Percentiles rank a stretch among this genome's conserved stretches.
These are phyloP conservation scores for Sebastes oblongus DNA, from an alignment of 2,797 vertebrate species.

Conservation along the genomic window DNA sequence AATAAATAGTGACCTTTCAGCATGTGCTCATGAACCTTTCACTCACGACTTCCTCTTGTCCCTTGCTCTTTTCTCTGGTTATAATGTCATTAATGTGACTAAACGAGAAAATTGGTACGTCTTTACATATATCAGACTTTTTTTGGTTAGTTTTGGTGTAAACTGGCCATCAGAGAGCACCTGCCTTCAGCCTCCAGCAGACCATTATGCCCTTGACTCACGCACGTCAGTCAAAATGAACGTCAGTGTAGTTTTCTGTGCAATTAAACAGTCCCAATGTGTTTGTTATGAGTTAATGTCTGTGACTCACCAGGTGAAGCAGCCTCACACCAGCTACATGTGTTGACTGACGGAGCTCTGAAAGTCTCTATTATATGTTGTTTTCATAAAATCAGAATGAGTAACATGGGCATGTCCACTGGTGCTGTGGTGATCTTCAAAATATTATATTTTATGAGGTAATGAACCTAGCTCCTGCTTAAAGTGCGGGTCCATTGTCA, in stretches of 20 bases:
- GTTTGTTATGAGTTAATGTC: neutral
- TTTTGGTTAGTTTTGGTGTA: neutral
- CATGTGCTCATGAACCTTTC: slow-evolving; percentile 15
- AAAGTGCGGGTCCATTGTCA: neutral
- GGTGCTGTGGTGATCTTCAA: neutral
- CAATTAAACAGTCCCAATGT: slow-evolving; percentile 5
- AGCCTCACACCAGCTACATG: neutral
- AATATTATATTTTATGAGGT: slow-evolving; percentile 1
- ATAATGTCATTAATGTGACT: neutral
- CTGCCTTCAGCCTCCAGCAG: slow-evolving; percentile 7
- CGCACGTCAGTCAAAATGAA: neutral
- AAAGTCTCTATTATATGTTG: neutral
- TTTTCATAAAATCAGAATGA: neutral
- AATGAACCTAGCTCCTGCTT: neutral
- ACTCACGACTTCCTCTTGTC: slow-evolving; percentile 3
- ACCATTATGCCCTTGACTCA: neutral
- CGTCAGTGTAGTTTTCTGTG: neutral
- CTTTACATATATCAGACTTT: neutral
- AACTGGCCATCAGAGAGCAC: neutral
- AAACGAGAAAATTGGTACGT: neutral
- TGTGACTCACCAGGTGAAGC: neutral
- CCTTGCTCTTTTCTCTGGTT: neutral
- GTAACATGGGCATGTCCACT: neutral
- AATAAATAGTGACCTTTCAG: slow-evolving; percentile 64
- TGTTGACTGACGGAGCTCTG: neutral